phyloP scores from a whole-genome alignment of 1,140 invertebrate genomes.

The Atta cephalotes region DNA sequence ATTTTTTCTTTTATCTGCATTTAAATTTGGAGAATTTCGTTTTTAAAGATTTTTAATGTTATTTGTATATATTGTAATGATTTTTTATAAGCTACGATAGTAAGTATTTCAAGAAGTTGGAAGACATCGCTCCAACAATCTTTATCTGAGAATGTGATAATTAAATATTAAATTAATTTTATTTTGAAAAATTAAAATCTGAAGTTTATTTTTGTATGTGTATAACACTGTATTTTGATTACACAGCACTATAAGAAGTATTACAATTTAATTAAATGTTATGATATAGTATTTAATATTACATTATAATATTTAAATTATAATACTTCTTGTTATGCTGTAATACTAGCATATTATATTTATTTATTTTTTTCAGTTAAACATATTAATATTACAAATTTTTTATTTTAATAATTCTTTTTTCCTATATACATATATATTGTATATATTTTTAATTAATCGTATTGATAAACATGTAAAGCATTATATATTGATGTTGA shows the following conservation, averaged over 20 bases:
- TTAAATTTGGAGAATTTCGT: not conserved
- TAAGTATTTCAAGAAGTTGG: no score
- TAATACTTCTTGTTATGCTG: no score
- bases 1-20: not conserved
- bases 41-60: not conserved
- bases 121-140: not conserved
- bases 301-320: no score
- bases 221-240: not conserved
- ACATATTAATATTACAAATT: not conserved
- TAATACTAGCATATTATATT: not conserved
- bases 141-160: not conserved
- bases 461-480: not conserved
- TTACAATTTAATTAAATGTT: not conserved
- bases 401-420: not conserved
- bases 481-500: not conserved
- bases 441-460: constrained; percentile 10
- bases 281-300: no score
- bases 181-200: not conserved
- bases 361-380: no score
- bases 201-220: not conserved
- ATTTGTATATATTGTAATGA: no score
- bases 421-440: no score
- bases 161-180: constrained; percentile 9
- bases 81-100: not conserved
- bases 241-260: not conserved